Evolutionary conservation across 2,888 invertebrate genomes (phyloP).

Genomic region (Cantharis flavilabris): DNA sequence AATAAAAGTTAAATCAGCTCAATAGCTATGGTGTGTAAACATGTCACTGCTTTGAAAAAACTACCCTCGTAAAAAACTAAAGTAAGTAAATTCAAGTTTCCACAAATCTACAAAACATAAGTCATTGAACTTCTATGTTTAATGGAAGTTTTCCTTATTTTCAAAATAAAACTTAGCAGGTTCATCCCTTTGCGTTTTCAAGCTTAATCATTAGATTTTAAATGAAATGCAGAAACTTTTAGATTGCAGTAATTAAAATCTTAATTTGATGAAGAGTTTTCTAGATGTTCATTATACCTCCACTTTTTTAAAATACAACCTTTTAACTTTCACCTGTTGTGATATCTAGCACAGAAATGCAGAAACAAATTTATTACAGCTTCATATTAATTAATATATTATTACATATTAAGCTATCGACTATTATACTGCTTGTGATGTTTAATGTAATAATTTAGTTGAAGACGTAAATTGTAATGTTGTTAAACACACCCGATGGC

Average conservation of each 20-base stretch:
- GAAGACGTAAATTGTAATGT: background rate
- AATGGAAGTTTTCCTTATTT: background rate
- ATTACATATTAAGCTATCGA: background rate
- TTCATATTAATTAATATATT: background rate
- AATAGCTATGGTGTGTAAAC: background rate
- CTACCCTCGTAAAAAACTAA: background rate
- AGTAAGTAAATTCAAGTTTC: background rate
- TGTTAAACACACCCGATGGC: background rate
- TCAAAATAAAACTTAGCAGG: background rate
- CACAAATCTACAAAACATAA: background rate
- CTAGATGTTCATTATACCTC: background rate
- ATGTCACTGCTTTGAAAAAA: background rate
- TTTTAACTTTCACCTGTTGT: background rate
- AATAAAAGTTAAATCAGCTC: background rate
- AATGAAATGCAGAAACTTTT: background rate
- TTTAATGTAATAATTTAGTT: background rate
- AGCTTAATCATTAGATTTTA: background rate
- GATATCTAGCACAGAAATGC: too few relatives aligned
- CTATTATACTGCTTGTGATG: background rate
- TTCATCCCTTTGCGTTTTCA: background rate
- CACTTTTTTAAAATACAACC: background rate
- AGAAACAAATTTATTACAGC: background rate
- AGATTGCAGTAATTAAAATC: background rate
- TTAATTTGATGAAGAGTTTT: background rate
- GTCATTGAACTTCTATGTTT: background rate